Conservation (phyloP, 2,888 invertebrate species). For the Torymus aiolomorphi region DNA sequence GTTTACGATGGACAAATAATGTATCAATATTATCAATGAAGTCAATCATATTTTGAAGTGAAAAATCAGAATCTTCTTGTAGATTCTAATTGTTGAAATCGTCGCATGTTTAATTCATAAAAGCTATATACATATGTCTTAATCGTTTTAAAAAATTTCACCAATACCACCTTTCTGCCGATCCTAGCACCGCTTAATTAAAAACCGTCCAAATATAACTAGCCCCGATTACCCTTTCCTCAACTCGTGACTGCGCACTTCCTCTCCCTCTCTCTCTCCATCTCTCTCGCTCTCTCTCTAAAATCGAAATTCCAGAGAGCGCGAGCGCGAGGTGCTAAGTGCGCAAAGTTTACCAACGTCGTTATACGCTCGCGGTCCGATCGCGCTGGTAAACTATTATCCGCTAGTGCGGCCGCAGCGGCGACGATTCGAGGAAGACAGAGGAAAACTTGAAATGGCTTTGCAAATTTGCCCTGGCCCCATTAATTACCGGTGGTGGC, state of each 20-base stretch:
- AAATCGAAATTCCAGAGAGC: slow-evolving; percentile 47
- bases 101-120: too few relatives aligned
- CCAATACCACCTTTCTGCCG: too few relatives aligned
- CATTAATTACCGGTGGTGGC: slow-evolving; percentile 68
- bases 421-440: background rate
- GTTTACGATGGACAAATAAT: too few relatives aligned
- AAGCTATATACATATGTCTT: too few relatives aligned
- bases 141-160: too few relatives aligned
- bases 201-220: slow-evolving; percentile 22
- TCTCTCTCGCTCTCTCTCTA: slow-evolving; percentile 7
- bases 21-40: too few relatives aligned
- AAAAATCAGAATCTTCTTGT: too few relatives aligned
- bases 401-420: slow-evolving; percentile 61
- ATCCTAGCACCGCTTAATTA: slow-evolving; percentile 50
- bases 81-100: too few relatives aligned
- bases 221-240: background rate
- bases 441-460: slow-evolving; percentile 72
- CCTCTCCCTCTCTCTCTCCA: background rate
- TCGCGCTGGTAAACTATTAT: slow-evolving; percentile 69
- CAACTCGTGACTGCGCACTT: slow-evolving; percentile 36
- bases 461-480: slow-evolving; percentile 72
- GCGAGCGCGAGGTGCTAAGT: slow-evolving; percentile 45
- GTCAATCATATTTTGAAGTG: too few relatives aligned
- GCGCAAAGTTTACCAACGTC: slow-evolving; percentile 71
- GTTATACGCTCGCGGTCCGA: slow-evolving; percentile 68